Evolutionary conservation across 2,113 vertebrate genomes (phyloP), one percentile per base, ranked within the genome.

Genomic region (Hiodon alosoides): DNA sequence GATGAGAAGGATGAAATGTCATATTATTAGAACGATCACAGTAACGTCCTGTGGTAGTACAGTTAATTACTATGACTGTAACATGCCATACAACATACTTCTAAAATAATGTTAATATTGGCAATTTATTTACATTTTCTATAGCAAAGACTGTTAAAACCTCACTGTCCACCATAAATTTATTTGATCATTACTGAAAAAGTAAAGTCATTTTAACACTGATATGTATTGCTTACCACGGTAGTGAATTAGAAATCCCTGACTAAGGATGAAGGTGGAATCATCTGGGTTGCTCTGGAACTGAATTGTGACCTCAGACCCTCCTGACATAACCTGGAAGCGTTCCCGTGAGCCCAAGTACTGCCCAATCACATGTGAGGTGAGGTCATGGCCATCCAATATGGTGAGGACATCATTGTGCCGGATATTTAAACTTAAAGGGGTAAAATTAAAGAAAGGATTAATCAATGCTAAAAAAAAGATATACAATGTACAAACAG

Each of bases 231-330:
- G 54, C 67, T 73, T 86, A 95, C 95, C 94, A 61, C 89, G 91
- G 83, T 95, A 97, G 79, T 95, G 94, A 70, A 97, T 90, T 51
- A 96, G 91, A 81, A 97, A 97, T 52, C 95, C 95, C 79, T 95
- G 95, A 74, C 93, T 94, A 17, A 94, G 83, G 74, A 93, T 93
- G 3, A 94, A 94, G 61, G 88, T 92, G 17, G 94, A 92, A 78
- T 94, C 93, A 0, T 93, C 92, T 0, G 91, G 88, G 17, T 95
- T 94, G 8, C 94, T 95, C 83, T 96, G 95, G 86, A 97, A 96
- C 86, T 96, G 95, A 78, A 96, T 90, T 13, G 94, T 95, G 83
- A 96, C 92, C 64, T 95, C 95, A 2, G 94, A 93, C 50, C 93
- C 95, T 1, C 91, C 92, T 4, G 94, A 94, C 70, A 94, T 90